phyloP scores from a whole-genome alignment of 2,797 vertebrate species.

The Pipistrellus kuhlii region DNA sequence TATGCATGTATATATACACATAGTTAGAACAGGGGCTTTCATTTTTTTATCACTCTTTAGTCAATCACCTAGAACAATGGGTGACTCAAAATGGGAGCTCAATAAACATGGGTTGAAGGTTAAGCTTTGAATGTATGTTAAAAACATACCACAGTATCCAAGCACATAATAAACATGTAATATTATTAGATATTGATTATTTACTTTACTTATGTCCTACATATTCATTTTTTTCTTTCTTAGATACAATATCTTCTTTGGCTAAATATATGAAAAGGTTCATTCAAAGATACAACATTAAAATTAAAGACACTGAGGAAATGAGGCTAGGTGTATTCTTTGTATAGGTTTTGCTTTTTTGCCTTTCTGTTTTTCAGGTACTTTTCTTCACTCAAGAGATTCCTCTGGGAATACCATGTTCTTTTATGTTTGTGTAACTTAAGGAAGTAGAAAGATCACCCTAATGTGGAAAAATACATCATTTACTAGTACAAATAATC shows the following conservation, averaged over 20 bases:
- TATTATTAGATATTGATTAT: neutral
- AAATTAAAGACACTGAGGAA: neutral
- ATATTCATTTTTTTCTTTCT: neutral
- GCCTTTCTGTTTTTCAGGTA: neutral
- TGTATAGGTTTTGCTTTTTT: neutral
- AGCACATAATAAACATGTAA: neutral
- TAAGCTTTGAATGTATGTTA: neutral
- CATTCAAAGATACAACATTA: neutral
- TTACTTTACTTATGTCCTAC: neutral
- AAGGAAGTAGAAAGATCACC: neutral
- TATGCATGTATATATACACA: neutral
- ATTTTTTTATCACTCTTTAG: neutral
- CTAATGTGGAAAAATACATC: neutral
- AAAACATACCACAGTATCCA: neutral
- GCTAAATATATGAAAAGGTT: neutral
- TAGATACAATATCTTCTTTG: neutral
- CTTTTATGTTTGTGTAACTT: neutral
- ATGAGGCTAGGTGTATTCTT: neutral
- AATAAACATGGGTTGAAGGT: neutral
- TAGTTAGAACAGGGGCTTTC: neutral
- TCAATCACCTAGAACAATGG: neutral
- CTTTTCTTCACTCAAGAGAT: neutral
- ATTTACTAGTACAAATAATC: neutral
- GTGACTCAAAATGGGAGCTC: neutral
- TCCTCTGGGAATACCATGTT: neutral